These are phyloP conservation scores for Drosophila parthenogenetica DNA, from an alignment of 2,888 invertebrate genomes.

Conservation along the genomic window DNA sequence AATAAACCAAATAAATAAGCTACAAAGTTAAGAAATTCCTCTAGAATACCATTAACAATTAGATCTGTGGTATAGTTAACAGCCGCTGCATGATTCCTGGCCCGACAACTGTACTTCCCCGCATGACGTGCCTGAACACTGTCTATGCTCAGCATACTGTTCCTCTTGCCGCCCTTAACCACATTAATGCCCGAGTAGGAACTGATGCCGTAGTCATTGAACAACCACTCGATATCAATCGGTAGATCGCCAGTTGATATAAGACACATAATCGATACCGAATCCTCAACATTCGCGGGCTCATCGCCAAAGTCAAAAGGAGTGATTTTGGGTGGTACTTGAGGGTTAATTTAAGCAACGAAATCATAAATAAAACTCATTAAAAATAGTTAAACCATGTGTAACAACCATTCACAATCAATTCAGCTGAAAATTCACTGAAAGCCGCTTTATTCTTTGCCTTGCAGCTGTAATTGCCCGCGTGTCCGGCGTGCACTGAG, in stretches of 20 bases:
- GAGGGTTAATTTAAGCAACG: background rate
- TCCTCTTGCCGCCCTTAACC: slow-evolving; percentile 86
- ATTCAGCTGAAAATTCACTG: slow-evolving; percentile 88
- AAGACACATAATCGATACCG: slow-evolving; percentile 89
- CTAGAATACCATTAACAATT: slow-evolving; percentile 88
- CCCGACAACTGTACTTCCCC: slow-evolving; percentile 91
- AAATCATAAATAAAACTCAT: slow-evolving; percentile 37
- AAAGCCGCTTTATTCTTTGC: slow-evolving; percentile 87
- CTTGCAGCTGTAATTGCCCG: slow-evolving; percentile 91
- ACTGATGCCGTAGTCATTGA: slow-evolving; percentile 83
- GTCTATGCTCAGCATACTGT: slow-evolving; percentile 88
- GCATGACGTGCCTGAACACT: slow-evolving; percentile 88
- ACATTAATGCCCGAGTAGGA: slow-evolving; percentile 82
- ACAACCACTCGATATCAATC: slow-evolving; percentile 89
- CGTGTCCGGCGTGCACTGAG: slow-evolving; percentile 88
- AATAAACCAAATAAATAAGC: slow-evolving; percentile 18
- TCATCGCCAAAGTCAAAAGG: slow-evolving; percentile 92
- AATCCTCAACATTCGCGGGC: slow-evolving; percentile 89
- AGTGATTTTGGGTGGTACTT: slow-evolving; percentile 86
- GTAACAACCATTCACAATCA: slow-evolving; percentile 89
- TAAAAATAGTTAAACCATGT: background rate
- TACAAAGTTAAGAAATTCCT: background rate
- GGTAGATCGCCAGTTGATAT: slow-evolving; percentile 89
- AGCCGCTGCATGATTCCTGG: slow-evolving; percentile 89
- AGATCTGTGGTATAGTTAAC: slow-evolving; percentile 89